Evolutionary conservation across 2,113 vertebrate species (phyloP).

Genomic region (Erinaceus europaeus): DNA sequence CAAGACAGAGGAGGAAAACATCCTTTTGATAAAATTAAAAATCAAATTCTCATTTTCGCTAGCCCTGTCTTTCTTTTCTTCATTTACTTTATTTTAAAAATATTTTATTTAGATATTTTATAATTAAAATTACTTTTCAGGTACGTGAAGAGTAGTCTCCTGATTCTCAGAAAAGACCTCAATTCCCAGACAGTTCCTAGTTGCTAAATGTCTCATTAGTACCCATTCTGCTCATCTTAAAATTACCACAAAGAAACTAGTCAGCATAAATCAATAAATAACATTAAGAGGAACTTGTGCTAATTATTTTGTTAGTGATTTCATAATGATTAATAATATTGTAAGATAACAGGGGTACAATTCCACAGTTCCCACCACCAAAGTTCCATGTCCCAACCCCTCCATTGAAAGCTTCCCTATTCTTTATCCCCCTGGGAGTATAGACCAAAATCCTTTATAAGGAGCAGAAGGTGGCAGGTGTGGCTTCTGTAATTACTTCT

Average conservation of each 20-base stretch:
- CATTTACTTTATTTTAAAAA: not conserved
- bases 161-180: not conserved
- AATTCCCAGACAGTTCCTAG: not conserved
- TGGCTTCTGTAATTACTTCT: too few relatives aligned
- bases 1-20: not conserved
- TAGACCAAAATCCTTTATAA: too few relatives aligned
- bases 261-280: conserved; percentile 30
- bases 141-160: not conserved
- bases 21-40: conserved; percentile 28
- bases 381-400: too few relatives aligned
- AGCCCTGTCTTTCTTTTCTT: conserved; percentile 17
- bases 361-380: too few relatives aligned
- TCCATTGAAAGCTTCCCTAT: too few relatives aligned
- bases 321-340: too few relatives aligned
- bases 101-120: not conserved
- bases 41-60: conserved; percentile 49
- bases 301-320: too few relatives aligned
- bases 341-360: too few relatives aligned
- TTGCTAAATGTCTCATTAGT: not conserved
- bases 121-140: too few relatives aligned
- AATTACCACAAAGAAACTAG: conserved; percentile 60
- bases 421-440: too few relatives aligned
- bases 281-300: not conserved
- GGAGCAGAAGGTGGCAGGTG: too few relatives aligned
- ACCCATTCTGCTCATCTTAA: not conserved